phyloP scores from a whole-genome alignment of 1,140 invertebrate genomes.

The Bombus sibiricus region DNA sequence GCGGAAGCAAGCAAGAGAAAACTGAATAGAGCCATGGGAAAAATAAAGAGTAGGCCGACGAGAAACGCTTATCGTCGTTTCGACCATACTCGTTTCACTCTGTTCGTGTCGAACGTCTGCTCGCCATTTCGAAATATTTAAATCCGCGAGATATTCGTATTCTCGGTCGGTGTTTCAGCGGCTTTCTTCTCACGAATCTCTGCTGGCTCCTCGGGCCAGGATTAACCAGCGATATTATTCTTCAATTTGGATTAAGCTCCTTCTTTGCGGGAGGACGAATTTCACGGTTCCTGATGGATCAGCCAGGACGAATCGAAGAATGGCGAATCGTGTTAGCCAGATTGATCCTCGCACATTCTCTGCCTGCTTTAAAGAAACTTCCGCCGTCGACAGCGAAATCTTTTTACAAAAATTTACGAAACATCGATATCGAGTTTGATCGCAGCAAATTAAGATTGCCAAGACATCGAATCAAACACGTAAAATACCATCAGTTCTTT shows the following conservation, averaged over 20 bases:
- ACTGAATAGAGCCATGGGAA: not conserved
- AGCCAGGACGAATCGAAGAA: slow-evolving; percentile 31
- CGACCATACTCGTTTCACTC: not conserved
- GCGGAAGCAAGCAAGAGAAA: not conserved
- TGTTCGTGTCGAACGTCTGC: not conserved
- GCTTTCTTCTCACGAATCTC: slow-evolving; percentile 33
- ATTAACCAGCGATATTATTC: slow-evolving; percentile 68
- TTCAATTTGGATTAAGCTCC: slow-evolving; percentile 68
- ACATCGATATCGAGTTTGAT: too few species aligned
- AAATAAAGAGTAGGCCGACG: slow-evolving; percentile 25
- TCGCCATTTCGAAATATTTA: slow-evolving; percentile 59
- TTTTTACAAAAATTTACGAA: too few species aligned
- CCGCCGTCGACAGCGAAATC: too few species aligned
- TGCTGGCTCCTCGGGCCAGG: slow-evolving; percentile 26
- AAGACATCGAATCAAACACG: not conserved
- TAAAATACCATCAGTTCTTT: too few species aligned
- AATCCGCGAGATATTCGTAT: slow-evolving; percentile 41
- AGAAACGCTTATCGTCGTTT: slow-evolving; percentile 5
- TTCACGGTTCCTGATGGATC: slow-evolving; percentile 26
- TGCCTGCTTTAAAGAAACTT: too few species aligned
- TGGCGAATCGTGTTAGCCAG: slow-evolving; percentile 18
- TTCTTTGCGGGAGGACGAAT: slow-evolving; percentile 34
- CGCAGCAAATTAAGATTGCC: not conserved
- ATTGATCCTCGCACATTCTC: slow-evolving; percentile 25
- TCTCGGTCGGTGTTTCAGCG: slow-evolving; percentile 15